Evolutionary conservation across 2,888 invertebrate genomes (phyloP), one percentile per base, ranked within the genome.

Genomic region (Eupeodes luniger): DNA sequence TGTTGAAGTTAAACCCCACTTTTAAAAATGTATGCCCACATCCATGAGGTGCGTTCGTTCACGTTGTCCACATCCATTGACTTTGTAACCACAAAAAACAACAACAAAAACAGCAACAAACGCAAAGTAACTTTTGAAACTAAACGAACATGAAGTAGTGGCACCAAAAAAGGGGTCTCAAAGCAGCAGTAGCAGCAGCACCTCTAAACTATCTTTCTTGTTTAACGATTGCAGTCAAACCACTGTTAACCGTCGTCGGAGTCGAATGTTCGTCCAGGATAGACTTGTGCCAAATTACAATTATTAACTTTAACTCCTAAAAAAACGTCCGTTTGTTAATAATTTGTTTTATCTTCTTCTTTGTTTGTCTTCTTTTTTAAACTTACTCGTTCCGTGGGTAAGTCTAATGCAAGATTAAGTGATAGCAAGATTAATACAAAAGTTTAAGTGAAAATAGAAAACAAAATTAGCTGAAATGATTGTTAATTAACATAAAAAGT

Each of bases 201-300:
- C 27, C 27, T 84, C 80, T 81, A 85, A 57, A 84, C 77, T 36
- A 80, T 57, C 87, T 72, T 72, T 69, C 67, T 47, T 57, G 61
- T 76, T 80, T 55, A 62, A 44, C 80, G 87, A 84, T 70, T 64
- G 80, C 77, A 80, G 72, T 72, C 84, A 87, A 87, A 87, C 61
- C 87, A 77, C 77, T 84, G 49, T 84, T 57, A 84, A 67, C 80
- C 87, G 87, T 77, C 84, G 84, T 77, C 84, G 84, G 51, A 77
- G 77, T 84, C 69, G 87, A 87, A 84, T 80, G 84, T 87, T 81
- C 87, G 80, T 84, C 47, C 76, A 87, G 80, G 77, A 77, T 67
- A 79, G 83, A 27, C 27, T 76, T 34, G 62, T 62, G 62, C 55
- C 55, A 40, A 70, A 70, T 19, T 55, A 55, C 27, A 70, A 70